Percentiles rank a stretch among this genome's conserved stretches.
phyloP scores from a whole-genome alignment of 1,140 invertebrate species.

The Macrosteles quadrilineatus region DNA sequence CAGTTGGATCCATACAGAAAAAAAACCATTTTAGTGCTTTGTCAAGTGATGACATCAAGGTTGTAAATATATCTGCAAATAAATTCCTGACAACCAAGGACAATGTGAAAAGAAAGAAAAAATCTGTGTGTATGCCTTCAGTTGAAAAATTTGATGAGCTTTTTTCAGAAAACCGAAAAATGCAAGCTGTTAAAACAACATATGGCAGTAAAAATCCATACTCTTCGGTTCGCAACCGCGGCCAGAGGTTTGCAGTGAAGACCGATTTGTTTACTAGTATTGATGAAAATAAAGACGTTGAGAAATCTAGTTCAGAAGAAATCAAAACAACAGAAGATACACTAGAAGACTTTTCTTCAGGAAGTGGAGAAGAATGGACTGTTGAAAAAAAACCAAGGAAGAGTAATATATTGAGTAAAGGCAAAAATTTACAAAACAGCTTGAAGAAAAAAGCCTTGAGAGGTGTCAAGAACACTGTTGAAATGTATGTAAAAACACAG shows the following conservation, averaged over 20 bases:
- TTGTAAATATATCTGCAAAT: too few relatives aligned
- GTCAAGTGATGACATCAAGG: too few relatives aligned
- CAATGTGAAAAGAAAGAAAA: too few relatives aligned
- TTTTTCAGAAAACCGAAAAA: background rate
- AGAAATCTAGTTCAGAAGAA: background rate
- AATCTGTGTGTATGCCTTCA: too few relatives aligned
- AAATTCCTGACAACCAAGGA: too few relatives aligned
- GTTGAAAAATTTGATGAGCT: constrained; percentile 4
- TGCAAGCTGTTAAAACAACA: background rate
- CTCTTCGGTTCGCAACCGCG: too few relatives aligned
- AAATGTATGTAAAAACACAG: background rate
- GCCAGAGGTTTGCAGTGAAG: too few relatives aligned
- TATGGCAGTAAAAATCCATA: background rate
- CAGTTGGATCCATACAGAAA: background rate
- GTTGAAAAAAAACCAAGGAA: background rate
- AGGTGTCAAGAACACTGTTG: background rate
- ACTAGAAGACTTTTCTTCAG: constrained; percentile 22
- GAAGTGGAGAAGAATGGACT: constrained; percentile 16
- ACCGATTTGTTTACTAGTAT: too few relatives aligned
- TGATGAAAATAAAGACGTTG: background rate
- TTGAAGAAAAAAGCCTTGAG: background rate
- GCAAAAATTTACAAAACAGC: background rate
- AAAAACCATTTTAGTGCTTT: too few relatives aligned
- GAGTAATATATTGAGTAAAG: background rate
- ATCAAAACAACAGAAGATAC: background rate